phyloP scores from a whole-genome alignment of 2,888 invertebrate species.

The Drosophila koepferae region DNA sequence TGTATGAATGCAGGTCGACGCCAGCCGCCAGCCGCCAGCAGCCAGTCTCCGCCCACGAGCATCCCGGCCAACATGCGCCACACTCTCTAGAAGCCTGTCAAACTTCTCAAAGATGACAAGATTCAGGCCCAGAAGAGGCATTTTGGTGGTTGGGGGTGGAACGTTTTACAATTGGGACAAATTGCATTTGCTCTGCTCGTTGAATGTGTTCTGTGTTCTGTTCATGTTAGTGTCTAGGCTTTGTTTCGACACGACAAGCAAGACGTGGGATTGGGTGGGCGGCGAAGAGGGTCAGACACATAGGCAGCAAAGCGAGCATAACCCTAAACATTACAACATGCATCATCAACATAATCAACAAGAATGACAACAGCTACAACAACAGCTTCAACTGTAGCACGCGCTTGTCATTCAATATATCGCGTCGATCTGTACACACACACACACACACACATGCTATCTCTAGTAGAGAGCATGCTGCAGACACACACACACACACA shows the following conservation, averaged over 20 bases:
- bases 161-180: conserved; percentile 80
- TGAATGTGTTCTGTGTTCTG: conserved; percentile 40
- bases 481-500: background rate
- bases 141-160: conserved; percentile 10
- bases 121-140: background rate
- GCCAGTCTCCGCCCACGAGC: background rate
- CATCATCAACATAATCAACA: conserved; percentile 78
- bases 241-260: conserved; percentile 32
- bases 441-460: background rate
- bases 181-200: conserved; percentile 80
- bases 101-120: conserved; percentile 66
- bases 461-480: background rate
- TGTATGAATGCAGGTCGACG: conserved; percentile 8
- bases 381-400: conserved; percentile 41
- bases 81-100: conserved; percentile 54
- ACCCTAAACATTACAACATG: conserved; percentile 79
- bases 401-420: conserved; percentile 76
- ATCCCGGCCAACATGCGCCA: conserved; percentile 1
- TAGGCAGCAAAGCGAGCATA: conserved; percentile 51
- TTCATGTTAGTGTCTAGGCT: conserved; percentile 51
- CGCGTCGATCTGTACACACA: conserved; percentile 53
- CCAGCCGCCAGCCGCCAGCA: background rate
- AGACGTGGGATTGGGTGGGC: background rate
- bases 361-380: conserved; percentile 47
- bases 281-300: background rate